A percentile compares a stretch with the other conserved stretches of the same genome.
phyloP scores from a whole-genome alignment of 1,140 invertebrate genomes.

The Meloidogyne floridensis region DNA sequence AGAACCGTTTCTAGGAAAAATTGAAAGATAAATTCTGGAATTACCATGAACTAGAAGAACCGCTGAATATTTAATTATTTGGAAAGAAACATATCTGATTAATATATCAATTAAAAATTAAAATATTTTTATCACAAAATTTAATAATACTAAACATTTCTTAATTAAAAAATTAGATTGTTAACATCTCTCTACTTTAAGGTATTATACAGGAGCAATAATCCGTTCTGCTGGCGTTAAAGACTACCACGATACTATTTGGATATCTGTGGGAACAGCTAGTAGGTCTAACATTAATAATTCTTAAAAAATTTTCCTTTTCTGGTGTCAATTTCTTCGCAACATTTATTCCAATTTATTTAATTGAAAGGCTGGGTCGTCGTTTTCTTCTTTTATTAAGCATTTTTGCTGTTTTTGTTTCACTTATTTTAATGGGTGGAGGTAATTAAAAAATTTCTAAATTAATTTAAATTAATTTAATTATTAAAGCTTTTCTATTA shows the following conservation, averaged over 20 bases:
- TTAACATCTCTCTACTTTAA: conserved; percentile 51
- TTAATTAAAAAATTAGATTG: background rate
- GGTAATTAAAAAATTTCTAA: background rate
- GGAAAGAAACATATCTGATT: no score
- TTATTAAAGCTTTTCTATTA: conserved; percentile 22
- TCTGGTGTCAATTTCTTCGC: conserved; percentile 70
- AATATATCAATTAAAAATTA: no score
- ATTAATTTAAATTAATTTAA: background rate
- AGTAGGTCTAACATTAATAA: background rate
- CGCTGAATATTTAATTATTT: no score
- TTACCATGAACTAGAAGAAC: no score
- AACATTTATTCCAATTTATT: conserved; percentile 71
- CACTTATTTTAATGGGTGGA: conserved; percentile 39
- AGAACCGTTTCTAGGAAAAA: no score
- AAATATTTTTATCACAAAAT: no score
- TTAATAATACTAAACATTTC: no score
- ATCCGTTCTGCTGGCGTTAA: conserved; percentile 72
- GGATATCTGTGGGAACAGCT: conserved; percentile 71
- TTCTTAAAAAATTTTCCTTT: background rate
- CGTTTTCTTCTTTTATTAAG: conserved; percentile 66
- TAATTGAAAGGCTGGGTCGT: conserved; percentile 73
- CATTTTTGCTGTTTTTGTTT: conserved; percentile 37
- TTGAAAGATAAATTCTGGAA: no score
- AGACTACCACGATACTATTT: conserved; percentile 67
- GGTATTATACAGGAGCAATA: conserved; percentile 74